Base-by-base conservation (phyloP, 1,140 invertebrate genomes). In the Aphelinus atriplicis region DNA sequence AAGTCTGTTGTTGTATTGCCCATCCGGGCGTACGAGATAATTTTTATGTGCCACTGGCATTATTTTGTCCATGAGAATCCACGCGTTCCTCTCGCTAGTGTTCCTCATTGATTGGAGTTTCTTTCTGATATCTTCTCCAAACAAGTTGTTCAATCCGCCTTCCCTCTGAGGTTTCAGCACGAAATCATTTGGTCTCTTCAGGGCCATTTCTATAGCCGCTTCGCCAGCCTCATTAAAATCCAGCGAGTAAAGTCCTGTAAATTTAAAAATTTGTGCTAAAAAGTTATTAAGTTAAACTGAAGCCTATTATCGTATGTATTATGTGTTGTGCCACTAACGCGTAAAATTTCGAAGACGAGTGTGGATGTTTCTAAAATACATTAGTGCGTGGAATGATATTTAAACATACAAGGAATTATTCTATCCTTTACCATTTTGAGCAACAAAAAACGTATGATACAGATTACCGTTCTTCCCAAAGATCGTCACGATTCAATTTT, bases 101-200 rank as follows among this genome's bases (percentile, higher is more conserved):
- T 91, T 82, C 71, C 90, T 89, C 79, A 95, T 91, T 60, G 88
- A 86, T 68, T 89, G 79, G 10, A 98, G 85, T 6, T 92, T 92
- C 26, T 90, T 84, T 62, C 88, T 88, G 56, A 98, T 92, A 58
- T 97, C 93, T 2, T 91, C 87, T 3, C 95, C 97, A 88, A 98
- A 99, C 56, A 97, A 87, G 85, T 99, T 99, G 86, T 98, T 97
- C 69, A 96, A 96, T 79, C 97, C 97, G 2, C 97, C 97, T 90
- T 99, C 98, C 71, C 97, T 90, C 84, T 99, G 97, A 1, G 98
- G 98, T 87, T 99, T 99, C 67, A 99, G 82, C 5, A 99, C 97
- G 88, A 91, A 98, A 60, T 91, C 90, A 60, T 94, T 90, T 1
- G 97, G 96, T 79, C 94, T 89, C 55, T 91, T 87, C 2, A 98